A percentile compares a stretch with the other conserved stretches of the same genome.
Conservation (phyloP, 2,113 vertebrate species). For the Pachycephala philippinensis region DNA sequence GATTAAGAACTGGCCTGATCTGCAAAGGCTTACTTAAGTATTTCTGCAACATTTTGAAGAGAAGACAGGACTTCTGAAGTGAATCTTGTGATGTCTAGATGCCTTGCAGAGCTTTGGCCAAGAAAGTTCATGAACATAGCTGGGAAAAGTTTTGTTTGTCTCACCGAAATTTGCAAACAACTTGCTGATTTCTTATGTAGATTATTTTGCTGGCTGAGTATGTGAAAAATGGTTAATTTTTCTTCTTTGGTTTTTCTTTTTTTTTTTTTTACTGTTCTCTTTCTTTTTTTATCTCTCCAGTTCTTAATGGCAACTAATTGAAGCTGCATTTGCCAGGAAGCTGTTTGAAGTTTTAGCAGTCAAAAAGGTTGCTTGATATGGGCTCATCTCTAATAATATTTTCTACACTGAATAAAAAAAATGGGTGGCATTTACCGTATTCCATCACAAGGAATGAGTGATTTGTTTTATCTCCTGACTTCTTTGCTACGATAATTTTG, state of each 20-base stretch:
- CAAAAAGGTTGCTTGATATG: not conserved
- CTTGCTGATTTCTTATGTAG: not conserved
- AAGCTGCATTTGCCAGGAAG: not conserved
- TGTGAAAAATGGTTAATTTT: not conserved
- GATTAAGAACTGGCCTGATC: not conserved
- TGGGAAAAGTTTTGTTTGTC: not conserved
- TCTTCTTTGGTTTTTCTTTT: not conserved
- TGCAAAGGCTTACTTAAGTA: not conserved
- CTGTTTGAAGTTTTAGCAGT: not conserved
- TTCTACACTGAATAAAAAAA: not conserved
- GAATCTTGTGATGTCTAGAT: not conserved
- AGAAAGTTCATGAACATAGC: not conserved
- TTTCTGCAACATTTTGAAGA: not conserved
- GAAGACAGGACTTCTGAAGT: not conserved
- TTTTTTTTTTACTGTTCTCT: not conserved
- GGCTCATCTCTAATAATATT: not conserved
- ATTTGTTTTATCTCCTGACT: not conserved
- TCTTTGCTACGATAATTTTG: not conserved
- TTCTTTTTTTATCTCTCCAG: not conserved
- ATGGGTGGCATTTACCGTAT: conserved; percentile 38
- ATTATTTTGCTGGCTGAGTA: not conserved
- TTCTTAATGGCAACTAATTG: not conserved
- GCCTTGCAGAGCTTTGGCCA: not conserved
- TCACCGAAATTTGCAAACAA: not conserved
- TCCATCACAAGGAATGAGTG: conserved; percentile 56